Conservation (phyloP, 2,888 invertebrate genomes). For the Diloba caeruleocephala region DNA sequence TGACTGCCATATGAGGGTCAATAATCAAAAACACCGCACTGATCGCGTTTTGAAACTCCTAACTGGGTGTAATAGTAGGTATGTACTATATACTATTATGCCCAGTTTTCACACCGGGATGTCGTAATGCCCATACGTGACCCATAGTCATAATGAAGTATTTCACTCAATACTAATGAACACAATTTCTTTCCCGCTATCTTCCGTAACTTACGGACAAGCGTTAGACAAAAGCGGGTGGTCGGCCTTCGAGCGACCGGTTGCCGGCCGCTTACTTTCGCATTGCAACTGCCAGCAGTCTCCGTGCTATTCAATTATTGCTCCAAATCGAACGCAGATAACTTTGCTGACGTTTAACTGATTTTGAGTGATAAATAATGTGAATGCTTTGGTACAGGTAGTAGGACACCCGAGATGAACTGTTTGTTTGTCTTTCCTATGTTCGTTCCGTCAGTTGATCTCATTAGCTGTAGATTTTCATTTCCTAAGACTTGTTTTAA, state of each 20-base stretch:
- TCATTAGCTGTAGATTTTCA: too few relatives aligned
- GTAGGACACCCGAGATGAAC: neutral
- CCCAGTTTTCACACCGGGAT: too few relatives aligned
- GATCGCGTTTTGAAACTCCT: too few relatives aligned
- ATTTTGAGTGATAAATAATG: constrained; percentile 21
- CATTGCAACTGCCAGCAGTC: constrained; percentile 70
- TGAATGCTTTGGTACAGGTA: constrained; percentile 14
- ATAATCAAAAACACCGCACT: too few relatives aligned
- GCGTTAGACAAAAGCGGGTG: constrained; percentile 82
- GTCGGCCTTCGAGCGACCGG: constrained; percentile 86
- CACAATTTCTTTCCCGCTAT: constrained; percentile 21
- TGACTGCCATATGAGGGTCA: too few relatives aligned
- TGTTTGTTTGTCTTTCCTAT: neutral
- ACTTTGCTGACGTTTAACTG: constrained; percentile 22
- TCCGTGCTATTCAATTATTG: constrained; percentile 64
- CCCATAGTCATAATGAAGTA: too few relatives aligned
- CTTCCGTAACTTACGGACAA: constrained; percentile 55
- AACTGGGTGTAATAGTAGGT: too few relatives aligned
- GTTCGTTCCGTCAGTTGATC: too few relatives aligned
- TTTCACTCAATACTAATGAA: too few relatives aligned
- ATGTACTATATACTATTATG: too few relatives aligned
- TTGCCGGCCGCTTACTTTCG: constrained; percentile 84
- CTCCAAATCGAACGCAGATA: constrained; percentile 49
- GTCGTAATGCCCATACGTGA: too few relatives aligned
- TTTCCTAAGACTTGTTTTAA: too few relatives aligned